These are phyloP conservation scores for Discoglossus pictus DNA, from an alignment of 2,797 vertebrate genomes.

Conservation along the genomic window DNA sequence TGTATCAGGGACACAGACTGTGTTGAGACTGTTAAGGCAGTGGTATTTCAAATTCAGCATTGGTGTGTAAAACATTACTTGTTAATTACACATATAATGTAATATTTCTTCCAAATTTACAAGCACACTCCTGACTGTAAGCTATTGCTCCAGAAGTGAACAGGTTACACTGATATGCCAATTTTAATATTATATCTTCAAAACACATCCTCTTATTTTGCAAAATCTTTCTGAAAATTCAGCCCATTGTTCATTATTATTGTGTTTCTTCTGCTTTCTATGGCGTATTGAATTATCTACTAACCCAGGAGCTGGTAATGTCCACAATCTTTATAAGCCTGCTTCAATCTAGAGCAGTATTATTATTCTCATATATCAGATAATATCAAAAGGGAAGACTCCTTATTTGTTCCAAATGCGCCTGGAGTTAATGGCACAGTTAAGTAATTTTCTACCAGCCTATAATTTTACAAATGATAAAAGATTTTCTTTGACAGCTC, in stretches of 20 bases:
- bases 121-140: too few species aligned
- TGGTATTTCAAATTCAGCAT: not conserved
- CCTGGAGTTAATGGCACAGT: constrained; percentile 62
- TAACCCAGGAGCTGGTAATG: constrained; percentile 46
- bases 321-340: constrained; percentile 48
- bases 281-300: constrained; percentile 42
- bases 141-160: constrained; percentile 3
- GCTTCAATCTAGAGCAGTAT: constrained; percentile 44
- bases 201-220: constrained; percentile 41
- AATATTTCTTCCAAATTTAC: too few species aligned
- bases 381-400: constrained; percentile 59
- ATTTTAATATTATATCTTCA: constrained; percentile 41
- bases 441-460: constrained; percentile 59
- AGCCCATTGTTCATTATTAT: constrained; percentile 44
- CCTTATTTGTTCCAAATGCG: constrained; percentile 64
- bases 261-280: constrained; percentile 41
- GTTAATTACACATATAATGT: too few species aligned
- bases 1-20: too few species aligned
- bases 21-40: too few species aligned
- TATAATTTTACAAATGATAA: constrained; percentile 60
- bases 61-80: constrained; percentile 9
- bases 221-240: constrained; percentile 38
- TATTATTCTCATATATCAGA: constrained; percentile 60
- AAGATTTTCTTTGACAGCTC: constrained; percentile 60
- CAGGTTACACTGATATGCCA: constrained; percentile 25